Base-by-base conservation (phyloP, 64 coral and sea anemone genomes). In the Orbicella faveolata region DNA sequence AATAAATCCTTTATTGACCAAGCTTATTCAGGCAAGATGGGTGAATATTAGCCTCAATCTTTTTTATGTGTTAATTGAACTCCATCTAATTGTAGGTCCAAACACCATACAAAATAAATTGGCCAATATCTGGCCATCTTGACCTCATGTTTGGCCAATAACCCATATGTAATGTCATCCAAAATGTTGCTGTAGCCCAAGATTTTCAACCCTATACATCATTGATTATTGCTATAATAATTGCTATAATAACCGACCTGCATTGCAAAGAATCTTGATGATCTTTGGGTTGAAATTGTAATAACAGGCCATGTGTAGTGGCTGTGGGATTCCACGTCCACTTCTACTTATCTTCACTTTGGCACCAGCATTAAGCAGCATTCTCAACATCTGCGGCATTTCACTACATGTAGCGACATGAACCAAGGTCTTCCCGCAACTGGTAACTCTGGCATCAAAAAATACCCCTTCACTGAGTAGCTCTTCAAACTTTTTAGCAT, bases 271-370 rank as follows among this genome's bases (percentile, higher is more conserved):
- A 39, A 91, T 87, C 70, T 82, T 87, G 18, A 96, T 90, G 30
- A 96, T 90, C 17, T 88, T 79, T 44, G 95, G 88, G 55, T 93
- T 73, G 44, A 83, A 81, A 66, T 90, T 79, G 59, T 93, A 96
- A 36, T 96, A 96, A 34, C 95, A 96, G 5, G 95, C 95, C 86
- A 93, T 96, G 80, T 96, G 95, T 19, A 96, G 82, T 37, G 95
- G 90, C 52, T 96, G 87, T 37, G 95, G 95, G 61, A 93, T 66
- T 34, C n/a, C 13, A 20, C 16, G 36, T 7, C 77, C 39, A 37
- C 75, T 75, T 54, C 74, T 34, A 18, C 63, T 55, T 77, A 76
- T 88, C 1, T 36, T 89, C 30, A 87, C 91, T 51, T 90, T 93
- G 9, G 95, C 95, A 44, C 95, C 95, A 88, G 83, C 91, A 80